phyloP scores from a whole-genome alignment of 2,888 invertebrate genomes.

The Coecobrya sp. region DNA sequence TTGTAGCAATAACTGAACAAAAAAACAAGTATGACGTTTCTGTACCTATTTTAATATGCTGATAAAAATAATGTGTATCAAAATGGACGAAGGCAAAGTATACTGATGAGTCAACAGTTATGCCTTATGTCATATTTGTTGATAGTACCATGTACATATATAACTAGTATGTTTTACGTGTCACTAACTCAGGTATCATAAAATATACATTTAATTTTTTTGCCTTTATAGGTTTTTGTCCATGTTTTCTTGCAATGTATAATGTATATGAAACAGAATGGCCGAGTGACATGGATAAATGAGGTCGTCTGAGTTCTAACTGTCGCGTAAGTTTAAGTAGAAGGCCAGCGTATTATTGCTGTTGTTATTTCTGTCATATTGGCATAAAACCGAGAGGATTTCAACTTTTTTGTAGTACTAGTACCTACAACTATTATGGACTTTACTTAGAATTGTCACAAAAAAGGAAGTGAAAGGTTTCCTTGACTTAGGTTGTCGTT shows the following conservation, averaged over 20 bases:
- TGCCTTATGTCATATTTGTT: too few relatives aligned
- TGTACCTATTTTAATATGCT: neutral
- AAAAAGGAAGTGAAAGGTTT: slow-evolving; percentile 79
- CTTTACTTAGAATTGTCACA: slow-evolving; percentile 60
- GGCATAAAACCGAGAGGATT: slow-evolving; percentile 66
- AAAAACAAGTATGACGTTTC: slow-evolving; percentile 40
- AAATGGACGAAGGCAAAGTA: neutral
- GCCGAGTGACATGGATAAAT: slow-evolving; percentile 8
- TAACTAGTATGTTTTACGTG: neutral
- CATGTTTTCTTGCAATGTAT: neutral
- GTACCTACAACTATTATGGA: slow-evolving; percentile 14
- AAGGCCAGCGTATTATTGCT: slow-evolving; percentile 47
- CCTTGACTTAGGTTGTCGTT: slow-evolving; percentile 67
- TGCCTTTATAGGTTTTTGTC: slow-evolving; percentile 4
- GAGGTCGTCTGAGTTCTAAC: neutral
- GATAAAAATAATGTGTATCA: slow-evolving; percentile 19
- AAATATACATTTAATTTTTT: neutral
- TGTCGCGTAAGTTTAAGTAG: slow-evolving; percentile 34
- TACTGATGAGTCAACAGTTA: neutral
- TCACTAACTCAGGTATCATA: neutral
- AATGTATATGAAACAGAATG: neutral
- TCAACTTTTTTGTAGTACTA: slow-evolving; percentile 49
- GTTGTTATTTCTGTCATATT: slow-evolving; percentile 11
- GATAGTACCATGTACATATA: too few relatives aligned
- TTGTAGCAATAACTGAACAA: neutral